Conservation (phyloP, 2,888 invertebrate genomes). For the Creontiades dilutus region DNA sequence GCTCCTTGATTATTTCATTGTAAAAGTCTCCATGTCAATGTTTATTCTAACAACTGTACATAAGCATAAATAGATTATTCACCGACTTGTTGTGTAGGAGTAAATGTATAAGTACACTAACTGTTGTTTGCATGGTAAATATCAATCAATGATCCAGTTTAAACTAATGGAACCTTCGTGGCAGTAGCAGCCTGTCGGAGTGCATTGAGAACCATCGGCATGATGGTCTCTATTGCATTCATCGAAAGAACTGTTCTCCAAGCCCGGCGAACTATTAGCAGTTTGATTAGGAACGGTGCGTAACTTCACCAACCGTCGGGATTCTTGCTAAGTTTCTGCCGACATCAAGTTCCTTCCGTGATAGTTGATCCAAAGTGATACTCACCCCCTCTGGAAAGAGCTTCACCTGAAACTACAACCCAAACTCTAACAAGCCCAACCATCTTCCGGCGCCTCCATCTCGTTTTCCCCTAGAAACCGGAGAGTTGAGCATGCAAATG, state of each 20-base stretch:
- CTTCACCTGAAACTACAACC: constrained; percentile 43
- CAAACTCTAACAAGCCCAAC: constrained; percentile 52
- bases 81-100: no score
- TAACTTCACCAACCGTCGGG: constrained; percentile 31
- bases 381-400: neutral
- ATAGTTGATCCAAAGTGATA: constrained; percentile 41
- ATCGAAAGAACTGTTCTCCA: neutral
- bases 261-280: neutral
- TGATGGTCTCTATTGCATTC: neutral
- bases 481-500: constrained; percentile 60
- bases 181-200: neutral
- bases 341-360: constrained; percentile 17
- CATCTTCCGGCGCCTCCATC: constrained; percentile 38
- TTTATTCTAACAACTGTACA: no score
- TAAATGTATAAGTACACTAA: no score
- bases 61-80: no score
- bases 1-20: no score
- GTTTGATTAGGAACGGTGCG: constrained; percentile 26
- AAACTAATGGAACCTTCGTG: no score
- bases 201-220: neutral
- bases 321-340: constrained; percentile 44
- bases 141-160: no score
- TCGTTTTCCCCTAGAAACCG: constrained; percentile 31
- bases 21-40: no score
- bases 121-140: no score